Evolutionary conservation across 2,113 vertebrate species (phyloP).

Genomic region (Coturnix japonica): DNA sequence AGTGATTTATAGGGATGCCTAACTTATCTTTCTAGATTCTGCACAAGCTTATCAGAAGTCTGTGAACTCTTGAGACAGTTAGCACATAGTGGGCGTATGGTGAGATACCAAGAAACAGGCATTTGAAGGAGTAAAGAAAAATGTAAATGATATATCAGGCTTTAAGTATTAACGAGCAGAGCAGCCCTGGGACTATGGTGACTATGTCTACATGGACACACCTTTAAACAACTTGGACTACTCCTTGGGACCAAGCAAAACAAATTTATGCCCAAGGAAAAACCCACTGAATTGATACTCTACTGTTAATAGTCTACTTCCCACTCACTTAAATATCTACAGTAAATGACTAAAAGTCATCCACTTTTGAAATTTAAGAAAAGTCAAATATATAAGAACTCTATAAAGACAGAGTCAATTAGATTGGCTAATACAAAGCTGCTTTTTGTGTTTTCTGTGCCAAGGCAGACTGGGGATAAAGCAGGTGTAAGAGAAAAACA

Average conservation of each 20-base stretch:
- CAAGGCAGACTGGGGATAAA: not conserved
- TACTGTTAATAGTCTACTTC: not conserved
- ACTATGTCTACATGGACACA: conserved; percentile 29
- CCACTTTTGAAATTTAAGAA: not conserved
- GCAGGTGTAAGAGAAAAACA: not conserved
- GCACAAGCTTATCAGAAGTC: conserved; percentile 69
- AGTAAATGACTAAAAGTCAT: not conserved
- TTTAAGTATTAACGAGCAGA: conserved; percentile 27
- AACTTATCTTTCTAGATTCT: conserved; percentile 74
- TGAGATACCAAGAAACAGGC: conserved; percentile 55
- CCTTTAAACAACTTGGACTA: not conserved
- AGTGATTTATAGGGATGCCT: conserved; percentile 73
- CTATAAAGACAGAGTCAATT: not conserved
- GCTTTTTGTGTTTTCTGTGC: not conserved
- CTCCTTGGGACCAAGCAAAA: not conserved
- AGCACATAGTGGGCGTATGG: conserved; percentile 69
- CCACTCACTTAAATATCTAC: not conserved
- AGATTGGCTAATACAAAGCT: not conserved
- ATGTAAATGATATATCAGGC: conserved; percentile 44
- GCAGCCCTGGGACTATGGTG: conserved; percentile 27
- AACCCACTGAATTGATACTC: not conserved
- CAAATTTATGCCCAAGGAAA: not conserved
- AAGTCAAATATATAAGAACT: not conserved
- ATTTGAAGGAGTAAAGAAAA: conserved; percentile 69
- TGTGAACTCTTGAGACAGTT: conserved; percentile 72